These are phyloP conservation scores for Chymomyza amoena DNA, from an alignment of 2,888 invertebrate species.

Conservation along the genomic window DNA sequence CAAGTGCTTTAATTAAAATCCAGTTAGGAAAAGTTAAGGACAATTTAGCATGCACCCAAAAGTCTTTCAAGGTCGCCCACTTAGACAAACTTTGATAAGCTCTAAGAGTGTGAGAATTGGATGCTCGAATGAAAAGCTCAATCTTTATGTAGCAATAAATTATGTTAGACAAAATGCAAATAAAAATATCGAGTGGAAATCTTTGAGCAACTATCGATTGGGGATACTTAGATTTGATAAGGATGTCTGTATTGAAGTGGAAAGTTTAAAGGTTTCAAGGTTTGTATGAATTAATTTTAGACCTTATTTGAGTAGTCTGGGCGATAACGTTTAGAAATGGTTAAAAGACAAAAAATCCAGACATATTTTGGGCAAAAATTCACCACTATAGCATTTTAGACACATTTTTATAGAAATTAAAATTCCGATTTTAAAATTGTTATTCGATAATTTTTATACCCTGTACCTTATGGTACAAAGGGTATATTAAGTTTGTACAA, in stretches of 20 bases:
- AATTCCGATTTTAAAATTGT: too few relatives aligned
- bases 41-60: background rate
- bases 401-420: too few relatives aligned
- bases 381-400: too few relatives aligned
- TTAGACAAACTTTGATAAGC: background rate
- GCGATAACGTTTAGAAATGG: too few relatives aligned
- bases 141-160: background rate
- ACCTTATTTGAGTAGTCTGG: too few relatives aligned
- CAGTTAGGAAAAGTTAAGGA: background rate
- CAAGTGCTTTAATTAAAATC: constrained; percentile 38
- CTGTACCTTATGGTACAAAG: too few relatives aligned
- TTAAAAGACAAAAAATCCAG: too few relatives aligned
- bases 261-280: background rate
- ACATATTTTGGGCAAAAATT: too few relatives aligned
- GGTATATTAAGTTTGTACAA: too few relatives aligned
- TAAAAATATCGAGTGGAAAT: background rate
- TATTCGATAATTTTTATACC: too few relatives aligned
- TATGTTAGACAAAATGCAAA: background rate
- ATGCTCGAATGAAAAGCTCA: background rate
- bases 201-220: background rate
- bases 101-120: background rate
- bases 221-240: background rate
- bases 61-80: background rate
- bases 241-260: background rate
- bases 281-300: too few relatives aligned